phyloP scores from a whole-genome alignment of 1,140 invertebrate genomes.

The Cyclina sinensis region DNA sequence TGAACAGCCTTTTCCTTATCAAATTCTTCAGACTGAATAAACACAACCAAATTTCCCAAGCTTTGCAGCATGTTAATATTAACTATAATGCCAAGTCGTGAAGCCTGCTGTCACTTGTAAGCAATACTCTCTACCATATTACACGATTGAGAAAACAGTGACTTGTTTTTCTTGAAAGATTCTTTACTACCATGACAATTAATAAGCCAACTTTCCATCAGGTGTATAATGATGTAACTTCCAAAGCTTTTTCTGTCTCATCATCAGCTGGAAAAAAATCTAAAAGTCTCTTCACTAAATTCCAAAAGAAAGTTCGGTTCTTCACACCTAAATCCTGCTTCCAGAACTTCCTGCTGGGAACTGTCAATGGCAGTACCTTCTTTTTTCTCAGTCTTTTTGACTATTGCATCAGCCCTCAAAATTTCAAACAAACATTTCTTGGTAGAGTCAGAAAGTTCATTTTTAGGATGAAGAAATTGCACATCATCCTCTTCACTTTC shows the following conservation, averaged over 20 bases:
- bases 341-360: conserved; percentile 27
- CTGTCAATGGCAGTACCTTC: not conserved
- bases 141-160: not conserved
- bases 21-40: conserved; percentile 10
- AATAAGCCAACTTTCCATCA: conserved; percentile 27
- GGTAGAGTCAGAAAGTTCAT: not conserved
- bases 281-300: conserved; percentile 32
- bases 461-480: not conserved
- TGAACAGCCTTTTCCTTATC: not conserved
- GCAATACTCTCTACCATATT: conserved; percentile 43
- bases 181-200: conserved; percentile 17
- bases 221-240: conserved; percentile 9
- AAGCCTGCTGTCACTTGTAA: conserved; percentile 24
- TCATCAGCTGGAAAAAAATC: conserved; percentile 10
- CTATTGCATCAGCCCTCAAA: conserved; percentile 33
- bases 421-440: conserved; percentile 39
- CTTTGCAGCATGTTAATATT: conserved; percentile 17
- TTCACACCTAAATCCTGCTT: conserved; percentile 10
- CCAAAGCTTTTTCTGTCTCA: not conserved
- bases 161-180: conserved; percentile 4
- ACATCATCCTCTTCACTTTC: not conserved
- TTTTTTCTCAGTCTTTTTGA: conserved; percentile 25
- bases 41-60: conserved; percentile 14
- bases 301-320: conserved; percentile 2
- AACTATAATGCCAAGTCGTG: conserved; percentile 10